Evolutionary conservation across 2,113 vertebrate genomes (phyloP), one percentile per base, ranked within the genome.

Genomic region (Propithecus coquereli): DNA sequence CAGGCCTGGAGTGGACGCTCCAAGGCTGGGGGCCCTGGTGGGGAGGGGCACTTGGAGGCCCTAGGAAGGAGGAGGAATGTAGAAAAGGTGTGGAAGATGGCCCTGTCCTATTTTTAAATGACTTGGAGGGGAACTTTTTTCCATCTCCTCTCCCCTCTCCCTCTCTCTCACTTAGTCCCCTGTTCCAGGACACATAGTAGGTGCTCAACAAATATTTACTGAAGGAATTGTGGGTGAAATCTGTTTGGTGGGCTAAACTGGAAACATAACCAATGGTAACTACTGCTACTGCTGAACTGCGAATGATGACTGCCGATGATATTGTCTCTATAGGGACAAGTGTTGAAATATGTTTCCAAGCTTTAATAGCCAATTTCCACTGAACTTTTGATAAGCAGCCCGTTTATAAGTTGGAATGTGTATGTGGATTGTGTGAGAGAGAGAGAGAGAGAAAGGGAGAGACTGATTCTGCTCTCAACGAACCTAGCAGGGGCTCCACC

Each of bases 21-120:
- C n/a, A 43, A 1, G 22, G 23, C 66, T 16, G 45, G 32, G 43
- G 25, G 2, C 32, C 32, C 13, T 1, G 0, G 1, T 18, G 23
- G 34, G 8, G 1, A 71, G 7, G 22, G 40, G 32, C 20, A 43
- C 57, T 32, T 6, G 13, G 61, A 71, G 40, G 2, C 17, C 30
- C 43, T 87, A 40, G 73, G 85, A 59, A 45, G 74, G 34, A 30
- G 40, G 54, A 59, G 32, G 54, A 9, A 27, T 14, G 0, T 25
- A 27, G 34, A 70, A 43, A 47, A 23, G 2, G 9, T 6, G 9
- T 40, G 47, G 50, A 17, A 32, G 6, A 45, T 25, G 25, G 10
- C 2, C 22, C 18, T 65, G 8, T 14, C 45, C 54, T 86, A 4
- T 66, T 90, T 90, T 8, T 7, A 74, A 96, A 52, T 80, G 37